A percentile compares a stretch with the other conserved stretches of the same genome.
Conservation (phyloP, 1,140 invertebrate genomes). For the Trachymyrmex cornetzi region DNA sequence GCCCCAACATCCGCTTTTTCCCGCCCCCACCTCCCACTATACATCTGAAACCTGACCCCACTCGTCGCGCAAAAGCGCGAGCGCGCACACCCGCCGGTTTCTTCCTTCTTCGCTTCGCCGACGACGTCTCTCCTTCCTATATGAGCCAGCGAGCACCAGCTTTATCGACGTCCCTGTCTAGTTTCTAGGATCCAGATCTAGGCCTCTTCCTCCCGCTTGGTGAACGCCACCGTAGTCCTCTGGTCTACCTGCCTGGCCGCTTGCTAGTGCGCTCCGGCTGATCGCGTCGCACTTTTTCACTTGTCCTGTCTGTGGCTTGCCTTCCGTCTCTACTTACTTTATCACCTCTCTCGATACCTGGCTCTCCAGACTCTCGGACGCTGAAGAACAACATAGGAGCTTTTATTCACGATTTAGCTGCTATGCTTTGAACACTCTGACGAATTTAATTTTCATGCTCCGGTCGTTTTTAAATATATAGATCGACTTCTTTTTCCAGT, state of each 20-base stretch:
- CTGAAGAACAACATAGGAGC: conserved; percentile 14
- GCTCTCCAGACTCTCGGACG: neutral
- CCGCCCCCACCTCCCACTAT: conserved; percentile 72
- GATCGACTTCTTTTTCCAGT: neutral
- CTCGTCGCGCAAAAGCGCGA: conserved; percentile 45
- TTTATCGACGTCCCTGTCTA: conserved; percentile 36
- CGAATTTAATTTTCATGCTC: conserved; percentile 35
- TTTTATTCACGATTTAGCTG: conserved; percentile 37
- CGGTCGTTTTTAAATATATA: conserved; percentile 37
- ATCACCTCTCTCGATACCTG: neutral
- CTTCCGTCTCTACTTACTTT: conserved; percentile 57
- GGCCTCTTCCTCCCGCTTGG: conserved; percentile 12
- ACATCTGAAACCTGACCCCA: conserved; percentile 32
- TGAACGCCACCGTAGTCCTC: conserved; percentile 30
- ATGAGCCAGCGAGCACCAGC: neutral
- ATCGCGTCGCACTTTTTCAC: conserved; percentile 61
- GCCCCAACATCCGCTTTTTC: conserved; percentile 70
- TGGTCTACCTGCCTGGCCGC: conserved; percentile 24
- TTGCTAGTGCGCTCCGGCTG: conserved; percentile 49
- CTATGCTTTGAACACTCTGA: conserved; percentile 10
- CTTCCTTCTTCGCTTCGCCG: conserved; percentile 59
- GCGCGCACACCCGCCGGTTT: conserved; percentile 39
- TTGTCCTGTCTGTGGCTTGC: conserved; percentile 15
- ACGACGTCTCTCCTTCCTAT: conserved; percentile 18
- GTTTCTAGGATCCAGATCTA: conserved; percentile 35